Conservation (phyloP, 2,888 invertebrate species). For the Acronicta aceris region DNA sequence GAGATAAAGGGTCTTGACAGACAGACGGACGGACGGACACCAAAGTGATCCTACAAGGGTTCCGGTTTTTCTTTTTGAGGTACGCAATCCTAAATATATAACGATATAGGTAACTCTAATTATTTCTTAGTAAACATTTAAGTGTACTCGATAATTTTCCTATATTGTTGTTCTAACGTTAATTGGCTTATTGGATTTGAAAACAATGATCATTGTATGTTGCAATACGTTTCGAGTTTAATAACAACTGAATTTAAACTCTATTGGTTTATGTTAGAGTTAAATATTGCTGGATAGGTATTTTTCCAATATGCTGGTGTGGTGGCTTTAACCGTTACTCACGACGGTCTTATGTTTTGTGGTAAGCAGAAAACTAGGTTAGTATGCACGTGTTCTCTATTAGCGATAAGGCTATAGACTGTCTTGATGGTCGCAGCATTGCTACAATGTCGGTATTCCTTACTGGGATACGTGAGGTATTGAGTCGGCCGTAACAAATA, state of each 20-base stretch:
- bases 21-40: no score
- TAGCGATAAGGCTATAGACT: background rate
- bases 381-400: background rate
- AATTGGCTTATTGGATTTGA: slow-evolving; percentile 26
- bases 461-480: no score
- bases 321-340: background rate
- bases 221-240: slow-evolving; percentile 2
- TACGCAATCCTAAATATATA: no score
- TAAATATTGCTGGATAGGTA: background rate
- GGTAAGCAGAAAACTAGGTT: slow-evolving; percentile 2
- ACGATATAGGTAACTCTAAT: no score
- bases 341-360: slow-evolving; percentile 1
- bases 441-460: no score
- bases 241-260: slow-evolving; percentile 3
- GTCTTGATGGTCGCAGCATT: no score
- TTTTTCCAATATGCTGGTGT: background rate
- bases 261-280: background rate
- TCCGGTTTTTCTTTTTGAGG: no score
- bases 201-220: slow-evolving; percentile 8
- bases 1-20: no score
- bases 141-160: slow-evolving; percentile 3
- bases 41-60: no score
- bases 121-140: background rate
- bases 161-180: slow-evolving; percentile 8
- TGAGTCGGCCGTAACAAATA: no score